Evolutionary conservation across 2,888 invertebrate species (phyloP), one percentile per base, ranked within the genome.

Genomic region (Cataglyphis albicans): DNA sequence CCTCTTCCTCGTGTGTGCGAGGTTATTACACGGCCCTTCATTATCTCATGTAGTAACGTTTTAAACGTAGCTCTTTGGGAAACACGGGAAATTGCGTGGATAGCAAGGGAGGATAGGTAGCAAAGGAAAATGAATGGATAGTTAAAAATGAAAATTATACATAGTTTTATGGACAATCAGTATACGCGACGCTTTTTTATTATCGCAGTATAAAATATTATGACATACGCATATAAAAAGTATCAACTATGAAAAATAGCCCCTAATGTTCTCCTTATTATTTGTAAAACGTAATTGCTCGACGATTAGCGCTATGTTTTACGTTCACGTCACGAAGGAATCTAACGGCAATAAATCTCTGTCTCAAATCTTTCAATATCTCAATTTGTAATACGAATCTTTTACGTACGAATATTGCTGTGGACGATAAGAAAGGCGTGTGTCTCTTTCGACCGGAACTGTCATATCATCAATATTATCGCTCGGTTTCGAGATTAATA

Each of bases 1-100:
- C 32, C 59, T 86, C 78, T 84, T 65, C 32, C 72, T 59, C 76
- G 67, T 80, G 44, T 21, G 64, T 25, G 65, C 59, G 74, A 72
- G 86, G n/a, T 82, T 81, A 76, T 59, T 41, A 57, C 41, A 25
- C 70, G 80, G 78, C 74, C 74, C 87, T 88, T 87, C 87, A 85
- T 88, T 87, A 83, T 85, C 85, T 68, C 81, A 78, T 80, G 75
- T 75, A 80, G 75, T 83, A n/a, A 29, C 41, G 52, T 55, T 81
- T 81, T 63, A 74, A 25, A 15, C 61, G 25, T 6, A n/a, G 38
- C 52, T 41, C 44, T 82, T 64, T 59, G 75, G 44, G 48, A 63
- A 29, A 80, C 67, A 67, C 78, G n/a, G 63, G n/a, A 25, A 52
- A 52, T 63, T 29, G 61, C 25, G n/a, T 12, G 12, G 35, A 73